Evolutionary conservation across 2,797 vertebrate species (phyloP).

Genomic region (Danio tinwini): DNA sequence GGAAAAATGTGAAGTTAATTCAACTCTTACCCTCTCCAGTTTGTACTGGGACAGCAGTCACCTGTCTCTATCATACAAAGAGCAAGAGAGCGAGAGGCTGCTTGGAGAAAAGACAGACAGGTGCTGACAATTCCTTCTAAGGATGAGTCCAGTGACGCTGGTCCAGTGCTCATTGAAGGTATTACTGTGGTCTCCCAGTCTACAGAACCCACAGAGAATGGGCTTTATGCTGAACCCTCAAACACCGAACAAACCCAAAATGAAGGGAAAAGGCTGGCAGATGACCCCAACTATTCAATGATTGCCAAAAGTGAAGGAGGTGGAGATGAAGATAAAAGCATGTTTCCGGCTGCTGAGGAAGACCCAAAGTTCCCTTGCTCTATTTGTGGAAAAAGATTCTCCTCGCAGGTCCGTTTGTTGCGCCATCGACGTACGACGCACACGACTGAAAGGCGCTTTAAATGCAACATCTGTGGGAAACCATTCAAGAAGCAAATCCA

Average conservation of each 20-base stretch:
- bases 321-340: not conserved
- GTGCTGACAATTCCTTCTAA: slow-evolving; percentile 60
- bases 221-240: slow-evolving; percentile 44
- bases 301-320: not conserved
- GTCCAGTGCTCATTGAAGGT: slow-evolving; percentile 31
- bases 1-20: not conserved
- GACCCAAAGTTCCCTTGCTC: slow-evolving; percentile 75
- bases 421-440: slow-evolving; percentile 84
- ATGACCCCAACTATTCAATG: not conserved
- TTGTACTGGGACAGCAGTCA: slow-evolving; percentile 60
- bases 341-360: slow-evolving; percentile 20
- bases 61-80: slow-evolving; percentile 77
- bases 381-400: slow-evolving; percentile 81
- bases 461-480: slow-evolving; percentile 86
- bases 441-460: slow-evolving; percentile 79
- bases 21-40: slow-evolving; percentile 58
- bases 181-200: slow-evolving; percentile 47
- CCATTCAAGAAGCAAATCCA: slow-evolving; percentile 91
- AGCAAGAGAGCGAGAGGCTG: slow-evolving; percentile 70
- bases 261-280: slow-evolving; percentile 22
- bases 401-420: slow-evolving; percentile 81
- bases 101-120: slow-evolving; percentile 42
- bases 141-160: slow-evolving; percentile 13
- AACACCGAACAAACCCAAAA: slow-evolving; percentile 33
- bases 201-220: slow-evolving; percentile 43